Evolutionary conservation across 2,113 vertebrate genomes (phyloP), one percentile per base, ranked within the genome.

Genomic region (Menura novaehollandiae): DNA sequence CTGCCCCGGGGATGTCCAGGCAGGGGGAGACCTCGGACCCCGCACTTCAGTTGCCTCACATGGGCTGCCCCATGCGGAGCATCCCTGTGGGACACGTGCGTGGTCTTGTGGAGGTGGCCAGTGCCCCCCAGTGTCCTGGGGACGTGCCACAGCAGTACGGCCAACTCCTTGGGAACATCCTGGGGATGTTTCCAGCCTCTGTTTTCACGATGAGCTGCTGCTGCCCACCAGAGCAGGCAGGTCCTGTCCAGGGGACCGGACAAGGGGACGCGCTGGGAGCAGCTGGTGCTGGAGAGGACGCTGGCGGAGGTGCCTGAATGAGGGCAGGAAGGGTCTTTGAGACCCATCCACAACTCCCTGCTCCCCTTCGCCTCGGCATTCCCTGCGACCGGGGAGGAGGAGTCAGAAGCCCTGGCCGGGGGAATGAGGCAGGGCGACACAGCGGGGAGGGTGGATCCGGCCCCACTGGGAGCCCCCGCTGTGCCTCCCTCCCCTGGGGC

Each of bases 381-480:
- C 14, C 43, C 13, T 23, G 8, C 35, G 12, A 3, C 3, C 4
- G 2, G 8, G 39, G 52, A 51, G 18, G 28, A 41, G 27, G 24
- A 5, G 16, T 8, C 12, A 1, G 33, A 3, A 41, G 37, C 30
- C 9, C 9, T 19, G 44, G 16, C 6, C 7, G 5, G 5, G 21
- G 33, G n/a, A 19, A 11, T 4, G 58, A 33, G 33, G 49, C 37
- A 6, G 3, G 1, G 35, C 0, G 12, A 28, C 14, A 23, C 20
- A 16, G 47, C 21, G 15, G 33, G 26, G 33, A 27, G 35, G n/a
- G 52, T 1, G 51, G 13, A 21, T 44, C 39, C 53, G 17, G 51
- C 24, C 41, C 28, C 1, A 0, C 49, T 20, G 37, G 79, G 20
- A 15, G 6, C 24, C 4, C 20, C 9, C 14, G 1, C 15, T 6